Evolutionary conservation across 2,113 vertebrate genomes (phyloP), one percentile per base, ranked within the genome.

Genomic region (Corvus hawaiiensis): DNA sequence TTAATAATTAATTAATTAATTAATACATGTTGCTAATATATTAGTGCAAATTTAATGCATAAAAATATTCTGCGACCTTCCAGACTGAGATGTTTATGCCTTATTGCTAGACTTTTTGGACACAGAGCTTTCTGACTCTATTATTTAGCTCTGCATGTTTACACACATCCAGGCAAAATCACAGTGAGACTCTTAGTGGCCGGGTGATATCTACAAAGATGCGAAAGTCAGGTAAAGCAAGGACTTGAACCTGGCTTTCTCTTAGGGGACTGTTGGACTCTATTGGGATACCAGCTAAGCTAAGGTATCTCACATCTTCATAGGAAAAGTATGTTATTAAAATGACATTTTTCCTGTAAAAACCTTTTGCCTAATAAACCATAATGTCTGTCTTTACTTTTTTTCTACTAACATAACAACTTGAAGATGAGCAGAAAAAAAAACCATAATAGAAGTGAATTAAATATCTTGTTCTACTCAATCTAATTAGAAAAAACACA

Each of bases 361-460:
- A 85, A 63, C 0, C 1, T 76, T 79, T 72, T 64, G 9, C 8
- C 12, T 82, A 54, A 63, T 44, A 90, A 75, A 54, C 26, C 3
- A 12, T 28, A 51, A 62, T 28, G 2, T 21, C 24, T 85, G 33
- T 3, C 15, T 79, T 62, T 76, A 54, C 6, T n/a, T 52, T 48
- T 69, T 69, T 90, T 22, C 26, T 54, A 37, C 11, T 67, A 82
- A n/a, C 4, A 56, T 35, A 67, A 17, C 2, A 74, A n/a, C 55
- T 54, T 63, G 67, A 78, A 41, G 26, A 49, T 17, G 6, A 84
- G 13, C 4, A 52, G 21, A 26, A 68, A 32, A 59, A 49, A 49
- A 6, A 7, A 1, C 3, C 18, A 12, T 4, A 30, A 8, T 9
- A 58, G 19, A 62, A 80, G 32, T 7, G 2, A 76, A 56, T 0